phyloP scores from a whole-genome alignment of 2,797 vertebrate species.

The Pachyuromys duprasi region DNA sequence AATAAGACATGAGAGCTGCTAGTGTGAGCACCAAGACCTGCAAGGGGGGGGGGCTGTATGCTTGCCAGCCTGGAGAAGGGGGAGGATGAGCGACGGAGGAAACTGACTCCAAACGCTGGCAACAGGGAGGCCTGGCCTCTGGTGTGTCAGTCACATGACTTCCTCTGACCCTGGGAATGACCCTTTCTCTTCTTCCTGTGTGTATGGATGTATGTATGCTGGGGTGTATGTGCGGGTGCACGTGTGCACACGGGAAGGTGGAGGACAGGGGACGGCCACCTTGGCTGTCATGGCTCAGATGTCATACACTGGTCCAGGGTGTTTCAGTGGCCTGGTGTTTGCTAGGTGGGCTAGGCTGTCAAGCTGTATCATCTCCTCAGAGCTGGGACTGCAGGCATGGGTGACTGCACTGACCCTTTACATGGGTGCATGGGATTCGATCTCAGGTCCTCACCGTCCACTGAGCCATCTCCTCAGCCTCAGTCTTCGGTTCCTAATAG shows the following conservation, averaged over 20 bases:
- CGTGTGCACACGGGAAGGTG: not conserved
- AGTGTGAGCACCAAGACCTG: not conserved
- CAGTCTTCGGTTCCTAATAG: not conserved
- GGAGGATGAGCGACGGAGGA: not conserved
- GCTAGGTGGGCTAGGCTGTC: not conserved
- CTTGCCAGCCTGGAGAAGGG: not conserved
- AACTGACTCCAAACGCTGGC: not conserved
- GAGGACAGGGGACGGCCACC: not conserved
- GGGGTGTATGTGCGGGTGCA: not conserved
- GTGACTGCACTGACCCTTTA: not conserved
- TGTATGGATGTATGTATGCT: no score
- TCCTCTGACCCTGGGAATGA: slow-evolving; percentile 1
- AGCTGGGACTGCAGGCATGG: not conserved
- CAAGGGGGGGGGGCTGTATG: not conserved
- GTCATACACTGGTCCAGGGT: not conserved
- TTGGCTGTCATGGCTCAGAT: not conserved
- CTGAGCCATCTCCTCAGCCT: not conserved
- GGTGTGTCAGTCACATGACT: not conserved
- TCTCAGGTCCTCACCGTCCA: not conserved
- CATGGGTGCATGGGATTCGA: not conserved
- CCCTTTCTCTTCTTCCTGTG: not conserved
- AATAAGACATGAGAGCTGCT: slow-evolving; percentile 65
- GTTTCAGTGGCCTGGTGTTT: not conserved
- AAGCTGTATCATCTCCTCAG: not conserved
- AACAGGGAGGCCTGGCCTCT: not conserved